Percentiles rank a stretch among this genome's conserved stretches.
Conservation (phyloP, 2,888 invertebrate species). For the Chaetoderma sp. region DNA sequence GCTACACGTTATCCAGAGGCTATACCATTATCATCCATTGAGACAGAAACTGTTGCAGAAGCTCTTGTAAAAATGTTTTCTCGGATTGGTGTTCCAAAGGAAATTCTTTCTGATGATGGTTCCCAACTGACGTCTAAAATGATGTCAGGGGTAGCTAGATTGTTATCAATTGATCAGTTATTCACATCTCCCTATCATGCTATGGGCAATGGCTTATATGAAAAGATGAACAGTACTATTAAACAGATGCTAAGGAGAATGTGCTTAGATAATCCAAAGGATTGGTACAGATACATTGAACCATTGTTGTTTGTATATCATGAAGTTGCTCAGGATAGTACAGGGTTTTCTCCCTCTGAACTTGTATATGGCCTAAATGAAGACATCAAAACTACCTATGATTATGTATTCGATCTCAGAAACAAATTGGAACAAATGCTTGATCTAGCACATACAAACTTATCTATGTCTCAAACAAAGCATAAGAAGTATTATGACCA, state of each 20-base stretch:
- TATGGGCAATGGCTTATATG: conserved; percentile 29
- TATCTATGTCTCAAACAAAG: conserved; percentile 9
- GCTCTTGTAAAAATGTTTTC: conserved; percentile 30
- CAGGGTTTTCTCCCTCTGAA: conserved; percentile 38
- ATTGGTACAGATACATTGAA: background rate
- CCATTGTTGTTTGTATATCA: too few species aligned
- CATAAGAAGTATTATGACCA: conserved; percentile 32
- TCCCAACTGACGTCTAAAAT: conserved; percentile 37
- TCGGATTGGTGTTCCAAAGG: conserved; percentile 31
- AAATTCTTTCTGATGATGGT: conserved; percentile 37
- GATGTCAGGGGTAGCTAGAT: conserved; percentile 28
- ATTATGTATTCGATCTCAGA: conserved; percentile 37
- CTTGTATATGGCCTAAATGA: conserved; percentile 38
- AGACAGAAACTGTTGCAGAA: conserved; percentile 36
- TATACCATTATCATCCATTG: conserved; percentile 22
- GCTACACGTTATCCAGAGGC: conserved; percentile 37
- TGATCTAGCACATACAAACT: conserved; percentile 26
- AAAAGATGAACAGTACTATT: conserved; percentile 33
- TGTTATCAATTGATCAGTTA: conserved; percentile 26
- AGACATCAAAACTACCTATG: conserved; percentile 31
- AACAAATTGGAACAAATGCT: conserved; percentile 33
- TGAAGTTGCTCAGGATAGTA: too few species aligned
- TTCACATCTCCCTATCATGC: conserved; percentile 33
- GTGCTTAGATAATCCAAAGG: conserved; percentile 15
- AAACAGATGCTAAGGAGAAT: conserved; percentile 29